These are phyloP conservation scores for Toxotes chatareus DNA, from an alignment of 2,113 vertebrate species.

Conservation along the genomic window DNA sequence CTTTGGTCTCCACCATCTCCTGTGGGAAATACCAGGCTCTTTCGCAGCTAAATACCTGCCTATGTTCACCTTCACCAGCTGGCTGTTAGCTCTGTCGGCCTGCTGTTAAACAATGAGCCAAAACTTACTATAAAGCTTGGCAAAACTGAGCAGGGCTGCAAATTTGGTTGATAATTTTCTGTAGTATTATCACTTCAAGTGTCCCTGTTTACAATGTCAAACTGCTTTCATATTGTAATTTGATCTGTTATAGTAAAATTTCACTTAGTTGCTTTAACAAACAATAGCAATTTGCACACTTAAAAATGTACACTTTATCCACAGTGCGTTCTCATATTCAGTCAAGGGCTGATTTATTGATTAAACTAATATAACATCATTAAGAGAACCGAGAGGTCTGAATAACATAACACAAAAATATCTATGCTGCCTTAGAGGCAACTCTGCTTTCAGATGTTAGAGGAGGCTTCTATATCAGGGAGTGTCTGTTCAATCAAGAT, in stretches of 20 bases:
- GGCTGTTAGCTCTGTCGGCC: too few relatives aligned
- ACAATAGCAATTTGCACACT: background rate
- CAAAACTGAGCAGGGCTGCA: background rate
- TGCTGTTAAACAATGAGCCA: background rate
- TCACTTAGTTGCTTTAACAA: background rate
- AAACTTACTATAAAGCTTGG: too few relatives aligned
- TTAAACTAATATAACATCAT: background rate
- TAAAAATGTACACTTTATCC: too few relatives aligned
- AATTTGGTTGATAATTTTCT: background rate
- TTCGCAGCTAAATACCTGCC: too few relatives aligned
- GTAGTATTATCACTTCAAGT: background rate
- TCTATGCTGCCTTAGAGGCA: background rate
- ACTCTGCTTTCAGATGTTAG: conserved; percentile 2
- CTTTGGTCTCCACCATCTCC: background rate
- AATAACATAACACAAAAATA: background rate
- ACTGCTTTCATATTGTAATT: background rate
- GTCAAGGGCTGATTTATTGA: background rate
- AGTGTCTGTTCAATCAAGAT: background rate
- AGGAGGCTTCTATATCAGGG: background rate
- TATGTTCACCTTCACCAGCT: too few relatives aligned
- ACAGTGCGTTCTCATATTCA: background rate
- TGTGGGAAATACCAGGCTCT: too few relatives aligned
- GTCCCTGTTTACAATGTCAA: background rate
- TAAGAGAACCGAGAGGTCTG: background rate
- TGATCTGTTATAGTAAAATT: background rate